These are phyloP conservation scores for Drosophila willistoni DNA, from an alignment of 1,140 invertebrate species.

Conservation along the genomic window DNA sequence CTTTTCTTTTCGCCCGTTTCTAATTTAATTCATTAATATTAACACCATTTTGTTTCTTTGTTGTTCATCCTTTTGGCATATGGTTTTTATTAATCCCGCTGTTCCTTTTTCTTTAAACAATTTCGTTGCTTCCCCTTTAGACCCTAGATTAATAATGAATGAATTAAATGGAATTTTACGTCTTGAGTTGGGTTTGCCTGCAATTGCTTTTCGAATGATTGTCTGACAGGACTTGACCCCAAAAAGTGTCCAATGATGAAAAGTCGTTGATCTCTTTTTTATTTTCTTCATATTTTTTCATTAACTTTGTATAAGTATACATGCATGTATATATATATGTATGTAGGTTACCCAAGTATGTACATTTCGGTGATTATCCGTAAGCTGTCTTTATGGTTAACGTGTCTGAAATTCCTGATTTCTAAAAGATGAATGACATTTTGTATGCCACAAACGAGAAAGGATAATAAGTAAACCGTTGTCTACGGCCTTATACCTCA, in stretches of 20 bases:
- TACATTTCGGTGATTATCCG: no score
- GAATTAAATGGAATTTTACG: not conserved
- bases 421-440: no score
- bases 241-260: not conserved
- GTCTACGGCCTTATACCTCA: no score
- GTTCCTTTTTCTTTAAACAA: constrained; percentile 18
- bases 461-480: no score
- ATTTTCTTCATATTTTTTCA: no score
- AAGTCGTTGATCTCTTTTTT: no score
- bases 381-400: no score
- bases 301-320: no score
- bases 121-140: not conserved
- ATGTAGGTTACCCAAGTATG: no score
- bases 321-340: no score
- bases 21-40: constrained; percentile 56
- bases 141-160: constrained; percentile 6
- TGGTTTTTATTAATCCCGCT: constrained; percentile 26
- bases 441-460: no score
- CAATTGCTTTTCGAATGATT: not conserved
- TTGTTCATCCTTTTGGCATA: constrained; percentile 21
- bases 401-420: no score
- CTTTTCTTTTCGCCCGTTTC: constrained; percentile 18
- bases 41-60: constrained; percentile 12
- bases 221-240: not conserved
- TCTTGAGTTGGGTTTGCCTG: not conserved